Conservation (phyloP, 37 sponge, comb jelly and placozoan genomes). For the Ephydatia muelleri region DNA sequence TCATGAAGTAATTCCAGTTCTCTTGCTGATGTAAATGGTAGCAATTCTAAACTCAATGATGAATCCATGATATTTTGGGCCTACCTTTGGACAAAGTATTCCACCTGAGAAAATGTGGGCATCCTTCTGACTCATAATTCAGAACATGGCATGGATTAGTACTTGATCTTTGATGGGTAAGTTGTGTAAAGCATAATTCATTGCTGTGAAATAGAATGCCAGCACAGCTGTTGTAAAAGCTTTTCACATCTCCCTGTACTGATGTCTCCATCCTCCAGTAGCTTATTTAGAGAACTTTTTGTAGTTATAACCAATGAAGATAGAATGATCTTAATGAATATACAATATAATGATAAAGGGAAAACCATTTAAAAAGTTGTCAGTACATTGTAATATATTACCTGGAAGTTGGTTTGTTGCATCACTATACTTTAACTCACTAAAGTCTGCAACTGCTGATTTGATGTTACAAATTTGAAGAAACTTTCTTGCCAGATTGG, state of each 20-base stretch:
- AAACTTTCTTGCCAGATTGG: no score
- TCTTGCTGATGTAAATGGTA: neutral
- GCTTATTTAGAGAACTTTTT: constrained; percentile 18
- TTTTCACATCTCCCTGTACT: neutral
- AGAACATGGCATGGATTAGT: constrained; percentile 32
- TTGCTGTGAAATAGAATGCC: neutral
- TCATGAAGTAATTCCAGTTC: constrained; percentile 35
- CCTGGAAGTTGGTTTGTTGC: neutral
- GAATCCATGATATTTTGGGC: neutral
- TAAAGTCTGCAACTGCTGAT: no score
- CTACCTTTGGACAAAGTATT: constrained; percentile 38
- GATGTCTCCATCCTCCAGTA: constrained; percentile 23
- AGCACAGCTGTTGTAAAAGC: neutral
- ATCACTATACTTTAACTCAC: neutral
- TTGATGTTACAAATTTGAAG: no score
- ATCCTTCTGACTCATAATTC: neutral
- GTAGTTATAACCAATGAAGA: constrained; percentile 8
- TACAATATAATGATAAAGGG: neutral
- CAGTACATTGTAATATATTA: neutral
- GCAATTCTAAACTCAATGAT: neutral
- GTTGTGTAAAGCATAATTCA: constrained; percentile 15
- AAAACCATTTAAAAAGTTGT: neutral
- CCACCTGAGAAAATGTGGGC: constrained; percentile 22
- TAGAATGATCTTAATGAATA: neutral
- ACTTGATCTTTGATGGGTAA: constrained; percentile 40